Base-by-base conservation (phyloP, 2,113 vertebrate species). In the Seriola aureovittata region DNA sequence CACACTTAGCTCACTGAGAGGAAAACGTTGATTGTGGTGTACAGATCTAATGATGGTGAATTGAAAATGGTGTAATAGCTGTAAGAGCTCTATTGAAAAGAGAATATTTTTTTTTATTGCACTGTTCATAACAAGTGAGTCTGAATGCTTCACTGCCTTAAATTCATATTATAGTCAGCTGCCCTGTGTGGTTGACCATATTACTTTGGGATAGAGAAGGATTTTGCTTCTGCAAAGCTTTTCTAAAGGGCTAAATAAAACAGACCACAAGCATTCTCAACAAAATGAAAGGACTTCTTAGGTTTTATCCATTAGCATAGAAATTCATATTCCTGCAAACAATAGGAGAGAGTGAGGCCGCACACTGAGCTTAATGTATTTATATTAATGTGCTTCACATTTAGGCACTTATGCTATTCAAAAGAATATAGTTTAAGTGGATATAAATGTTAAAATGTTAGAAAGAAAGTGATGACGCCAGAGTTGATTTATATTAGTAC, bases 261-360 rank as follows among this genome's bases (percentile, higher is more conserved):
- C 44, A 86, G 42, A 44, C 72, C 32, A 46, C 21, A 32, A 65
- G 71, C 55, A 66, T 67, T 85, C 42, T 68, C 8, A 34, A 36
- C 55, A 48, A 64, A 36, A 59, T 55, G 13, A 72, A 77, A 60
- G 52, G 52, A 25, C 9, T 58, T 63, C 46, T 83, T 9, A 60
- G 25, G 42, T 74, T 75, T 72, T 29, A 55, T 25, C 42, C 29
- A 55, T 69, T 79, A 85, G 19, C 68, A 58, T 11, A 36, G 21
- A 70, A 54, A 63, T 68, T 36, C 36, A 74, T 75, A 88, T 84
- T 21, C 48, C 58, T 14, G 19, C 42, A 80, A 69, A 89, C 60
- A 74, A 74, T 67, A 60, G 48, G 8, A 78, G 8, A 78, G 42
- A 48, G 50, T 36, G 29, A 60, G 34, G 17, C 76, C 42, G 75